Base-by-base conservation (phyloP, 1,140 invertebrate genomes). In the Portunus trituberculatus region DNA sequence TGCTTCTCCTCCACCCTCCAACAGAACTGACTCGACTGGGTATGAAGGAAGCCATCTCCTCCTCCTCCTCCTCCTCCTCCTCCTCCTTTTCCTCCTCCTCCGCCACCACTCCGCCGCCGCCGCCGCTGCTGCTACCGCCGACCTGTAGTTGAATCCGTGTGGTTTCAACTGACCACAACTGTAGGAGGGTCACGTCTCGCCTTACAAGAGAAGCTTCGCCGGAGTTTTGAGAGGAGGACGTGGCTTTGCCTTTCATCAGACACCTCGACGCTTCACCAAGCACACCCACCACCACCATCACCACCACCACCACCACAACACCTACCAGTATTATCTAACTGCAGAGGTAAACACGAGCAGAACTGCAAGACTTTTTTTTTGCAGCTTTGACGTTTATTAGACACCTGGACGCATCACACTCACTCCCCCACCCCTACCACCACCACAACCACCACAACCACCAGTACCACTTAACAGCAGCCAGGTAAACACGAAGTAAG, bases 101-200 rank as follows among this genome's bases (percentile, higher is more conserved):
- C 2, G 3, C 52, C 52, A 4, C 52, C 52, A n/a, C n/a, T 39
- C 39, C 6, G 39, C 39, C 39, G 39, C 39, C 39, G 39, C 39
- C 39, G 39, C 39, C 39, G 39, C 39, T 6, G 39, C 39, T 6
- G 39, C 39, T 39, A 39, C 39, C 39, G 39, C 39, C 39, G 8
- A 1, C 52, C 52, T 59, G 52, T 59, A 59, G 52, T 20, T 20
- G 12, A 59, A 59, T 59, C 10, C 52, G 20, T 76, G 67, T n/a
- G 67, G 67, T 76, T 76, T 76, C 20, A n/a, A n/a, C 67, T 76
- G 67, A 76, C 67, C 67, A 76, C 67, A 76, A n/a, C 67, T 76
- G 20, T 7, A 7, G n/a, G 67, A n/a, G 67, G 67, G 67, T 76
- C n/a, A n/a, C 67, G 25, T 76, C 67, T 76, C 67, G 20, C 20